Percentiles rank a stretch among this genome's conserved stretches.
Conservation (phyloP, 2,888 invertebrate genomes). For the Bedellia somnulentella region DNA sequence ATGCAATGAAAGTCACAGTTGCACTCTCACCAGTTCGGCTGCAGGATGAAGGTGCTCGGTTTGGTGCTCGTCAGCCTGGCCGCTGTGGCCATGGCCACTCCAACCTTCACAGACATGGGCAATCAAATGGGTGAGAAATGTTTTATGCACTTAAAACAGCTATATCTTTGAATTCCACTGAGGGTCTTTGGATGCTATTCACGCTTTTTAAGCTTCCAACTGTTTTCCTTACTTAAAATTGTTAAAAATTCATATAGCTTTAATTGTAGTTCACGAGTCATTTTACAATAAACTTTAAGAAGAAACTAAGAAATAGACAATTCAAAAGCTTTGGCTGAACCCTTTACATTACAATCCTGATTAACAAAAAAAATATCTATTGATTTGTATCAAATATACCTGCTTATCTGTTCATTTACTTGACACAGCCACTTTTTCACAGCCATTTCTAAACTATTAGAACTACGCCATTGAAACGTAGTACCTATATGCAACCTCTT, state of each 20-base stretch:
- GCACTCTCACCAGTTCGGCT: slow-evolving; percentile 15
- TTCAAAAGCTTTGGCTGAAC: too few relatives aligned
- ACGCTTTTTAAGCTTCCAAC: neutral
- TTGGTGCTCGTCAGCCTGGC: slow-evolving; percentile 31
- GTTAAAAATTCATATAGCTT: neutral
- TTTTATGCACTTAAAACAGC: neutral
- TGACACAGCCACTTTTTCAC: too few relatives aligned
- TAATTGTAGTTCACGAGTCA: neutral
- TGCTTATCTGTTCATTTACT: too few relatives aligned
- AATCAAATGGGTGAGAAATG: slow-evolving; percentile 25
- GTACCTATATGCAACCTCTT: too few relatives aligned
- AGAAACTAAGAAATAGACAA: too few relatives aligned
- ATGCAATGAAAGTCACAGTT: slow-evolving; percentile 27
- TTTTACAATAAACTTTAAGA: neutral
- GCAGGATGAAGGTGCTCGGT: slow-evolving; percentile 34
- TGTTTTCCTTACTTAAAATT: neutral
- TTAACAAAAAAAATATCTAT: too few relatives aligned
- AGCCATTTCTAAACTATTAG: too few relatives aligned
- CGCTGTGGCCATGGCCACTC: slow-evolving; percentile 31
- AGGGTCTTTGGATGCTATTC: neutral
- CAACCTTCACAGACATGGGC: slow-evolving; percentile 21
- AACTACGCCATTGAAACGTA: too few relatives aligned
- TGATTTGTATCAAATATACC: too few relatives aligned
- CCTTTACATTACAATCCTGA: too few relatives aligned
- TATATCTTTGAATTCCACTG: neutral